Evolutionary conservation across 1,140 invertebrate species (phyloP).

Genomic region (Hyposmocoma kahamanoa): DNA sequence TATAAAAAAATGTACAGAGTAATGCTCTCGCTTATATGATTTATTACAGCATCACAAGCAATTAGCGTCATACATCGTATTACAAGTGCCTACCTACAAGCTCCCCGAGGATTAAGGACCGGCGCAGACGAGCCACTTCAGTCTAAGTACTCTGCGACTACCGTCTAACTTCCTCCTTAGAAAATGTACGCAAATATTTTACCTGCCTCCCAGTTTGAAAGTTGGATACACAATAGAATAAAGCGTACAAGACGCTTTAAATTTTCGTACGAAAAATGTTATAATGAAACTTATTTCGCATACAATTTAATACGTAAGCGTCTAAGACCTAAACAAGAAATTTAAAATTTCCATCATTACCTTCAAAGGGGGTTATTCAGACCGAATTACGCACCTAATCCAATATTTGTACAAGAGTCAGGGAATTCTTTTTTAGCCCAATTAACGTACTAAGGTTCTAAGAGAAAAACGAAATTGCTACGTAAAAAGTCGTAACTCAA

Average conservation of each 20-base stretch:
- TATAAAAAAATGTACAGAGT: too few relatives aligned
- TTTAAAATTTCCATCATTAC: constrained; percentile 23
- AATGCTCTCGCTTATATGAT: too few relatives aligned
- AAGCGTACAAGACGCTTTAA: too few relatives aligned
- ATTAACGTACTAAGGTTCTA: constrained; percentile 63
- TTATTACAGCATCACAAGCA: too few relatives aligned
- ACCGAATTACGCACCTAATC: constrained; percentile 47
- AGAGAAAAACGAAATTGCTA: constrained; percentile 69
- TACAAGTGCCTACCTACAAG: too few relatives aligned
- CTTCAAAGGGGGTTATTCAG: constrained; percentile 34
- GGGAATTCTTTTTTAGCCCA: constrained; percentile 48
- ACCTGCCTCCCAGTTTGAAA: neutral
- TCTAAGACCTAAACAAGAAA: neutral
- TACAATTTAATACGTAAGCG: too few relatives aligned
- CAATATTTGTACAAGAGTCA: constrained; percentile 56
- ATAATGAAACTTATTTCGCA: too few relatives aligned
- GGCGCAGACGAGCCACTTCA: neutral
- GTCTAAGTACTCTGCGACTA: neutral
- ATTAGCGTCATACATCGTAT: too few relatives aligned
- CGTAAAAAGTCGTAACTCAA: constrained; percentile 73
- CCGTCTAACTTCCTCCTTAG: constrained; percentile 1
- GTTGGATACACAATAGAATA: neutral
- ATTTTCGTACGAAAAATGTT: too few relatives aligned
- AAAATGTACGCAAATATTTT: constrained; percentile 1
- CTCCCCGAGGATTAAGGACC: neutral